Conservation (phyloP, 2,888 invertebrate genomes). For the Phaedon cochleariae region DNA sequence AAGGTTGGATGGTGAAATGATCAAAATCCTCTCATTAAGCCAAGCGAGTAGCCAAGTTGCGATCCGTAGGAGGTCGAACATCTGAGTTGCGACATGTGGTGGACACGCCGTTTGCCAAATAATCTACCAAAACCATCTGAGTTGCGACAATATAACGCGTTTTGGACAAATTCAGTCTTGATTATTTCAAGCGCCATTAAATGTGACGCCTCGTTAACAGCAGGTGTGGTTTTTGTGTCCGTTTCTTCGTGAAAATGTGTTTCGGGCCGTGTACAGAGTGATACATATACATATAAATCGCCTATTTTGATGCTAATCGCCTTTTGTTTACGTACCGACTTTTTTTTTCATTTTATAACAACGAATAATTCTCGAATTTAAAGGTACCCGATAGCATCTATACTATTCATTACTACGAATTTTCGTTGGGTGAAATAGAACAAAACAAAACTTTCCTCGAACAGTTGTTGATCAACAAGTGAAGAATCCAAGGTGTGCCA, state of each 20-base stretch:
- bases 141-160: too few relatives aligned
- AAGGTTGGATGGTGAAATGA: too few relatives aligned
- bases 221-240: conserved; percentile 7
- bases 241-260: neutral
- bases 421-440: neutral
- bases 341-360: neutral
- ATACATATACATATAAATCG: conserved; percentile 2
- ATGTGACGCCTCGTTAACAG: conserved; percentile 15
- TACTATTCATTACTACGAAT: neutral
- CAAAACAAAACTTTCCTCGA: neutral
- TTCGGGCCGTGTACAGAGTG: neutral
- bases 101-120: too few relatives aligned
- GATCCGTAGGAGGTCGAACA: too few relatives aligned
- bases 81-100: too few relatives aligned
- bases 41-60: too few relatives aligned
- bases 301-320: neutral
- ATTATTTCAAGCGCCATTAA: conserved; percentile 18
- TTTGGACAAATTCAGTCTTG: conserved; percentile 18
- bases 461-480: too few relatives aligned
- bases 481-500: too few relatives aligned
- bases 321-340: neutral
- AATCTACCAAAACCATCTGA: too few relatives aligned
- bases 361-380: neutral
- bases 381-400: neutral
- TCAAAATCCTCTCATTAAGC: too few relatives aligned